These are phyloP conservation scores for Chaenocephalus aceratus DNA, from an alignment of 2,113 vertebrate species.

Conservation along the genomic window DNA sequence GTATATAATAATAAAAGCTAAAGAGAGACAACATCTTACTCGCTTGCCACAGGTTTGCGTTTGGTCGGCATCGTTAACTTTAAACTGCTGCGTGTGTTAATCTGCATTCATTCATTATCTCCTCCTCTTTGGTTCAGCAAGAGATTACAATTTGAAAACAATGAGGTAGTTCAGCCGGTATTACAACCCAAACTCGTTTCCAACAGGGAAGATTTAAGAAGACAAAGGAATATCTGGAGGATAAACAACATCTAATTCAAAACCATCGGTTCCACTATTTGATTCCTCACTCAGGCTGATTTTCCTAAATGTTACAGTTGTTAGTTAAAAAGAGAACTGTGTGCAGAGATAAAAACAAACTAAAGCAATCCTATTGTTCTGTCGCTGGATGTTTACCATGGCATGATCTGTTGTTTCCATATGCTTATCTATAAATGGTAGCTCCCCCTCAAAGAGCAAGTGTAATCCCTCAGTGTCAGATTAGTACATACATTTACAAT, in stretches of 20 bases:
- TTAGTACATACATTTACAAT: slow-evolving; percentile 52
- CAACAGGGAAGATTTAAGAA: slow-evolving; percentile 20
- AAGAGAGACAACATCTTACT: neutral
- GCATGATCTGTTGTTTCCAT: slow-evolving; percentile 51
- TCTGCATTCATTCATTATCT: slow-evolving; percentile 60
- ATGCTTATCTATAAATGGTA: slow-evolving; percentile 55
- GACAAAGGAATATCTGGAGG: slow-evolving; percentile 42
- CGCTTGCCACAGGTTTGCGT: neutral
- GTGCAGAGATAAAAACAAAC: slow-evolving; percentile 9
- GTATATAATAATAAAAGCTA: neutral
- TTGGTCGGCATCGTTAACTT: slow-evolving; percentile 4
- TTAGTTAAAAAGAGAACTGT: neutral
- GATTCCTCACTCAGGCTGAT: slow-evolving; percentile 24
- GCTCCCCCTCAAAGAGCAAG: neutral
- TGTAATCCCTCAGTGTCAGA: slow-evolving; percentile 67
- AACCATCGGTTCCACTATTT: slow-evolving; percentile 7
- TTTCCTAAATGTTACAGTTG: slow-evolving; percentile 14
- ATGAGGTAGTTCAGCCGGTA: slow-evolving; percentile 40
- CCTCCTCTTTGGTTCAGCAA: slow-evolving; percentile 39
- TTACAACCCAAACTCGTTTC: slow-evolving; percentile 49
- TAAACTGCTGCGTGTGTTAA: slow-evolving; percentile 46
- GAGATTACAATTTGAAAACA: slow-evolving; percentile 71
- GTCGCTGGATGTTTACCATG: slow-evolving; percentile 37
- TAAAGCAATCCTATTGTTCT: slow-evolving; percentile 43
- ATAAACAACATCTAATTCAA: slow-evolving; percentile 30